Evolutionary conservation across 2,797 vertebrate species (phyloP).

Genomic region (Sebastes aleutianus): DNA sequence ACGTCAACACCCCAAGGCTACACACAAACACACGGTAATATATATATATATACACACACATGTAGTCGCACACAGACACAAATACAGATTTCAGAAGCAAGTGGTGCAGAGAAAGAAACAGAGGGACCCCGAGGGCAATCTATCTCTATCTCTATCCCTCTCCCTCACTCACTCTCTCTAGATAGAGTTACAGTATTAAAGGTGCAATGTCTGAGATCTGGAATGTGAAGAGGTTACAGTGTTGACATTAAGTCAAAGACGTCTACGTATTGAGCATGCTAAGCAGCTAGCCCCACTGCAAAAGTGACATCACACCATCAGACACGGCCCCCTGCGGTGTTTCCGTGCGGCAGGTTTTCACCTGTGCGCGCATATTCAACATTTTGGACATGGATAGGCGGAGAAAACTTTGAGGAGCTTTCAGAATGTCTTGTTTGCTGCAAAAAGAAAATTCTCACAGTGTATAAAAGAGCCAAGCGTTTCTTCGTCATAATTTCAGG

Average conservation of each 20-base stretch:
- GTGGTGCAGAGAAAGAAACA: conserved; percentile 24
- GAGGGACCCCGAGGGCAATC: conserved; percentile 9
- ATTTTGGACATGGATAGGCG: too few species aligned
- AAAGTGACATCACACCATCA: too few species aligned
- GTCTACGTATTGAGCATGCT: too few species aligned
- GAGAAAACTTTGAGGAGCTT: too few species aligned
- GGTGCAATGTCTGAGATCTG: background rate
- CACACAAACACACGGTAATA: conserved; percentile 26
- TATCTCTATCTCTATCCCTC: background rate
- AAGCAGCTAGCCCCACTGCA: too few species aligned
- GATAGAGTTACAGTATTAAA: background rate
- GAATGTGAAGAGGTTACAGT: background rate
- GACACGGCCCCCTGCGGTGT: too few species aligned
- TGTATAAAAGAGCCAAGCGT: too few species aligned
- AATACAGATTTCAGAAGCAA: conserved; percentile 27
- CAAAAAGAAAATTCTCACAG: too few species aligned
- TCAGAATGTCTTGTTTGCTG: too few species aligned
- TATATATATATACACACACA: background rate
- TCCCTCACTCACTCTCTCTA: background rate
- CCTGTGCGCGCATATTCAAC: too few species aligned
- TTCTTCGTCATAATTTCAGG: too few species aligned
- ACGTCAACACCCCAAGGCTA: conserved; percentile 52
- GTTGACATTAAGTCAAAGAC: background rate
- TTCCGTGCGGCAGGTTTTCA: too few species aligned
- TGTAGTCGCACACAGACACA: background rate